phyloP scores from a whole-genome alignment of 2,888 invertebrate genomes.

The Leptinotarsa rubiginosa region DNA sequence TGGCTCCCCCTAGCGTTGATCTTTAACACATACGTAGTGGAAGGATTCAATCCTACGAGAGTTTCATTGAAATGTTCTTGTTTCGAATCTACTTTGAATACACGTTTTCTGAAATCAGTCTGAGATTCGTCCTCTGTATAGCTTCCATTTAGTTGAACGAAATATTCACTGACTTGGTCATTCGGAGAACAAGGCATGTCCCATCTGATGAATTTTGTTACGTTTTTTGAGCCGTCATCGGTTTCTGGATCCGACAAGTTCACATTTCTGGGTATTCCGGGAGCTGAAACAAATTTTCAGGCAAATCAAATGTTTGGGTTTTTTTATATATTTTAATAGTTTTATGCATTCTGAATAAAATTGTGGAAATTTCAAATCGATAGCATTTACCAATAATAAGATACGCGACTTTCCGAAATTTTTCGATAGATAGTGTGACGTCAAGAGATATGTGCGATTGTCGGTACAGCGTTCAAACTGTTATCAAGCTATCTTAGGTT shows the following conservation, averaged over 20 bases:
- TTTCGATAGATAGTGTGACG: no score
- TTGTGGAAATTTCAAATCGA: no score
- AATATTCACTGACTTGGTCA: constrained; percentile 14
- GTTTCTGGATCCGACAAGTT: not conserved
- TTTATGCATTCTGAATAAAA: no score
- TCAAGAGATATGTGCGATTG: no score
- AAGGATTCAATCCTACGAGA: not conserved
- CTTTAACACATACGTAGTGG: not conserved
- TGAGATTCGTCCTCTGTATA: not conserved
- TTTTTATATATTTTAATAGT: no score
- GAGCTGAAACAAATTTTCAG: constrained; percentile 27
- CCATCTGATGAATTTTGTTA: constrained; percentile 15
- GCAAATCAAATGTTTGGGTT: no score
- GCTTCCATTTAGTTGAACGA: not conserved
- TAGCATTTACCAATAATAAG: no score
- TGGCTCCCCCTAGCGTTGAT: constrained; percentile 5
- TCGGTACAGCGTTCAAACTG: no score
- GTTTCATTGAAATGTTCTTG: not conserved
- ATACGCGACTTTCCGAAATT: no score
- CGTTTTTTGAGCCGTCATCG: not conserved
- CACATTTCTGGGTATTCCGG: constrained; percentile 27
- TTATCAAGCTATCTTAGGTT: no score
- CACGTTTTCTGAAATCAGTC: not conserved
- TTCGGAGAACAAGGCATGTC: constrained; percentile 29
- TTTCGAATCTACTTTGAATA: no score